Evolutionary conservation across 2,888 invertebrate species (phyloP).

Genomic region (Odontothrips loti): DNA sequence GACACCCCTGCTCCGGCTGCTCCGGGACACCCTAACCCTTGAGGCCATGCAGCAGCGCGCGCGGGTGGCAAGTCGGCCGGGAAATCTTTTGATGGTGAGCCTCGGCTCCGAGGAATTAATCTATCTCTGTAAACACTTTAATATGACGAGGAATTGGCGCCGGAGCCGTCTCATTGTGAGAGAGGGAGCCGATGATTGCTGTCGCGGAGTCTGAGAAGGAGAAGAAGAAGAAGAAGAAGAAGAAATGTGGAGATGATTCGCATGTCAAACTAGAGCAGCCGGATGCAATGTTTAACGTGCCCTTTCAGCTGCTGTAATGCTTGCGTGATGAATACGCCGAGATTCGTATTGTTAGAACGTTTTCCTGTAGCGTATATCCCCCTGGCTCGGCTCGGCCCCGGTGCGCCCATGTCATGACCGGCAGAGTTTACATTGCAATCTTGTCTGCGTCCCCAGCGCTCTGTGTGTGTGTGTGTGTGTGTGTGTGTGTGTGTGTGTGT

Average conservation of each 20-base stretch:
- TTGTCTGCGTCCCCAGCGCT: neutral
- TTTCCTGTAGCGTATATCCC: too few relatives aligned
- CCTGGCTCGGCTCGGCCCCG: too few relatives aligned
- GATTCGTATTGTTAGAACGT: too few relatives aligned
- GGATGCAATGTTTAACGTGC: too few relatives aligned
- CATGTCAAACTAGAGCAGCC: too few relatives aligned
- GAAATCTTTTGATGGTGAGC: constrained; percentile 4
- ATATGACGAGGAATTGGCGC: constrained; percentile 3
- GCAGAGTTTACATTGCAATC: too few relatives aligned
- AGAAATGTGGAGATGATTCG: neutral
- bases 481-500: neutral
- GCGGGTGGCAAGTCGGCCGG: neutral
- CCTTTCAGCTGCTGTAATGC: too few relatives aligned
- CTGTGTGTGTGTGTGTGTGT: neutral
- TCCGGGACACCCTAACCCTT: neutral
- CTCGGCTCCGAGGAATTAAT: constrained; percentile 3
- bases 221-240: neutral
- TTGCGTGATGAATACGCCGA: too few relatives aligned
- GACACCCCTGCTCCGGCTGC: neutral
- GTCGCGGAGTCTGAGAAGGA: neutral
- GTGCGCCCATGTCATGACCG: too few relatives aligned
- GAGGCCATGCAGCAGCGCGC: neutral
- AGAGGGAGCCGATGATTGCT: neutral
- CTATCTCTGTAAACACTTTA: constrained; percentile 25
- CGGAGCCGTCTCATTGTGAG: neutral